phyloP scores from a whole-genome alignment of 2,888 invertebrate genomes.

The Drosophila robusta region DNA sequence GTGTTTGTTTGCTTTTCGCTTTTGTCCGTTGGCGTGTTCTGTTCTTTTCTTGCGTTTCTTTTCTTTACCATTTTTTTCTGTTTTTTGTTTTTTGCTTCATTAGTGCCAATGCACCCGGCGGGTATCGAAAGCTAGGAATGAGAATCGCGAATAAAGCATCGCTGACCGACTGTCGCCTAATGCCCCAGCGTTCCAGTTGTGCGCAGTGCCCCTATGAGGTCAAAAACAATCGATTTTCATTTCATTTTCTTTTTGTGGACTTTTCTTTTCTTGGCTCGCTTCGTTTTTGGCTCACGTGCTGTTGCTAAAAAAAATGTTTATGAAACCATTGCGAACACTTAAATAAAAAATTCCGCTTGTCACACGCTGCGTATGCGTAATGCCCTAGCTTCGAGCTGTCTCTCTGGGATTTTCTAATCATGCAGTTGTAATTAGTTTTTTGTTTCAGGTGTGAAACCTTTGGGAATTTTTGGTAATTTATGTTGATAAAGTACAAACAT shows the following conservation, averaged over 20 bases:
- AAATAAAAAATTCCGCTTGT: constrained; percentile 32
- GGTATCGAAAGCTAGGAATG: constrained; percentile 28
- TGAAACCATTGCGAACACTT: constrained; percentile 21
- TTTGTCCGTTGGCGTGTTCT: constrained; percentile 46
- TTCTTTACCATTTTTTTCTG: constrained; percentile 17
- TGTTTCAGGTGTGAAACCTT: constrained; percentile 4
- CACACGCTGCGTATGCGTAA: constrained; percentile 43
- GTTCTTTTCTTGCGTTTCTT: constrained; percentile 27
- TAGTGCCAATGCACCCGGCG: constrained; percentile 72
- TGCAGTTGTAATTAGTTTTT: constrained; percentile 32
- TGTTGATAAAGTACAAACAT: not conserved
- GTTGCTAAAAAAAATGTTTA: constrained; percentile 33
- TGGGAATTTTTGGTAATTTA: not conserved
- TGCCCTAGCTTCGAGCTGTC: constrained; percentile 4
- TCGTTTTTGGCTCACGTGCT: constrained; percentile 66
- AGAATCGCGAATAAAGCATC: constrained; percentile 36
- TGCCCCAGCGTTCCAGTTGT: constrained; percentile 64
- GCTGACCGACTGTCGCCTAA: constrained; percentile 53
- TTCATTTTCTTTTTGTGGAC: constrained; percentile 52
- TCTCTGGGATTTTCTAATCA: constrained; percentile 28
- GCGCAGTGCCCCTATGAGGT: constrained; percentile 76
- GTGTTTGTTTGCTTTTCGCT: constrained; percentile 77
- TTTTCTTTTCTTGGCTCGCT: constrained; percentile 47
- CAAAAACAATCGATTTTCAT: constrained; percentile 83
- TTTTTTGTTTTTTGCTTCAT: constrained; percentile 55